A percentile compares a stretch with the other conserved stretches of the same genome.
These are phyloP conservation scores for Eilema caniola DNA, from an alignment of 2,888 invertebrate genomes.

Conservation along the genomic window DNA sequence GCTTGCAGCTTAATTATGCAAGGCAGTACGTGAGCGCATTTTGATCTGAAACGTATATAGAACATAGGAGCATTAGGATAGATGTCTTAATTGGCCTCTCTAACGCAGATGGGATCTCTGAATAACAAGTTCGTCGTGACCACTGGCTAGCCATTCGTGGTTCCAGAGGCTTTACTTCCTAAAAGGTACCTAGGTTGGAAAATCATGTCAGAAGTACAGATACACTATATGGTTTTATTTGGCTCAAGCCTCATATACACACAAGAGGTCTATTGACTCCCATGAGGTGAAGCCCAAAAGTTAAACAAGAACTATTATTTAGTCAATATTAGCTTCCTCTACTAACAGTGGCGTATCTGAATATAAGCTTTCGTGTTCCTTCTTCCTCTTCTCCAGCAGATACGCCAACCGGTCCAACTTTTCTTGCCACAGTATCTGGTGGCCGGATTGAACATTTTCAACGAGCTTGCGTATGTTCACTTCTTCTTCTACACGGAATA, in stretches of 20 bases:
- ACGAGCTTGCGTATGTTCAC: slow-evolving; percentile 84
- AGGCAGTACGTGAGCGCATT: slow-evolving; percentile 74
- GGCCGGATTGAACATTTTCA: slow-evolving; percentile 82
- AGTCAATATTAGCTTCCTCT: neutral
- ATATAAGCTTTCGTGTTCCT: slow-evolving; percentile 82
- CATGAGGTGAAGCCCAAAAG: too few species aligned
- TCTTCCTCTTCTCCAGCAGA: slow-evolving; percentile 81
- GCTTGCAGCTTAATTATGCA: slow-evolving; percentile 78
- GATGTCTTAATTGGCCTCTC: neutral
- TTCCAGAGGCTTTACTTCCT: too few species aligned
- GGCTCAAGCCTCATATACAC: too few species aligned
- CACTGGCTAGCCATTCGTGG: too few species aligned
- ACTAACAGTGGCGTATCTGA: slow-evolving; percentile 76
- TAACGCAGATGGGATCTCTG: too few species aligned
- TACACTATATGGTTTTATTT: too few species aligned
- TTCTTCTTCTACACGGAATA: slow-evolving; percentile 84
- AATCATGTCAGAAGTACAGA: too few species aligned
- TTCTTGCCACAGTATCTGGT: slow-evolving; percentile 79
- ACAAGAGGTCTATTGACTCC: too few species aligned
- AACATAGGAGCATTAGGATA: neutral
- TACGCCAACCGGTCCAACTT: slow-evolving; percentile 79
- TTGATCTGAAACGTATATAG: slow-evolving; percentile 62
- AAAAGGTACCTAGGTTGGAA: too few species aligned
- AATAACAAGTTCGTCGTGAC: too few species aligned
- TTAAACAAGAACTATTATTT: neutral